Evolutionary conservation across 2,797 vertebrate genomes (phyloP), one percentile per base, ranked within the genome.

Genomic region (Morelia viridis): DNA sequence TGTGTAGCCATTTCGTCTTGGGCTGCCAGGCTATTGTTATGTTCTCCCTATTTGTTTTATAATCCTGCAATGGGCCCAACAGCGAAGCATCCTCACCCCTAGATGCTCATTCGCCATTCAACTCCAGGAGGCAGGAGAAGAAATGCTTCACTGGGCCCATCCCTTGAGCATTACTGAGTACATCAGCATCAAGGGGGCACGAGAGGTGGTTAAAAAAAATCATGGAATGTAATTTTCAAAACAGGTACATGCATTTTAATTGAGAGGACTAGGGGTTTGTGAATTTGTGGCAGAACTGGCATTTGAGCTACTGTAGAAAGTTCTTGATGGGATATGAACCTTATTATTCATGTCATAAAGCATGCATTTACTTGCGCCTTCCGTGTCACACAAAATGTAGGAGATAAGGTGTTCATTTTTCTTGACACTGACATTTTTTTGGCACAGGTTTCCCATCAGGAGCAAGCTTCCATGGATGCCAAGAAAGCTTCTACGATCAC

Each of bases 361-460:
- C 15, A 89, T 84, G 94, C 24, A 58, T 85, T 57, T 1, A 89
- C 76, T 58, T 91, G 86, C 62, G 50, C 0, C 57, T 89, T 71
- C 8, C 89, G 26, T 90, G 93, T 62, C 88, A 91, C 65, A 62
- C 53, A 94, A 92, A 94, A 90, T 89, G 68, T 24, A 90, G 28
- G 65, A 92, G 0, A 0, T 87, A 88, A 88, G 94, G 9, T 62
- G 58, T 68, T 90, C 91, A 95, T 91, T 96, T 93, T 94, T 95
- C 90, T 90, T 92, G 94, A 89, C 76, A 28, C 19, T 86, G 60
- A 64, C 10, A 56, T 26, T 50, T 65, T 28, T 84, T 71, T 87
- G 35, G 92, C n/a, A 90, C 92, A 98, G 98, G 94, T 95, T 90
- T 97, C 97, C 95, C 94, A 95, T 91, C 93, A 19, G 0, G 88